Evolutionary conservation across 2,113 vertebrate genomes (phyloP).

Genomic region (Sceloporus tristichus): DNA sequence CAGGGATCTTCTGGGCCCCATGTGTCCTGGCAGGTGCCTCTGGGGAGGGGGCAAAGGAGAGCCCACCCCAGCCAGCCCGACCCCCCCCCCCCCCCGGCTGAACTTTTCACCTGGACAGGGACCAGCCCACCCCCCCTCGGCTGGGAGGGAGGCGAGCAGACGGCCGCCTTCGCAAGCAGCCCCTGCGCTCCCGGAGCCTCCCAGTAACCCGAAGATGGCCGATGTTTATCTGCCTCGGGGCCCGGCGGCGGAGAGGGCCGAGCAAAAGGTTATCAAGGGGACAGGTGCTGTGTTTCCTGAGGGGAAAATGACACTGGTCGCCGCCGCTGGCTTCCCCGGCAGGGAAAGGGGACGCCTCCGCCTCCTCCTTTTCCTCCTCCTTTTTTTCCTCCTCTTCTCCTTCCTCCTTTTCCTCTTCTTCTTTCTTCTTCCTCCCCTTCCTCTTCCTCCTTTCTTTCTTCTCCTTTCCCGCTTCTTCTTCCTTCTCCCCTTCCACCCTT

Average conservation of each 20-base stretch:
- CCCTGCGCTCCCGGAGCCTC: constrained; percentile 23
- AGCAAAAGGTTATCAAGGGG: constrained; percentile 66
- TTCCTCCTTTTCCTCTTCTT: neutral
- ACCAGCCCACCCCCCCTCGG: neutral
- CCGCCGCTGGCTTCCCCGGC: neutral
- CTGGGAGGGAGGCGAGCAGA: too few relatives aligned
- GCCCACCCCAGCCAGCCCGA: neutral
- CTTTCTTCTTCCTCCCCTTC: neutral
- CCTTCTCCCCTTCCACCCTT: neutral
- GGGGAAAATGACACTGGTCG: constrained; percentile 51
- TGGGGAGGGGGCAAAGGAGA: neutral
- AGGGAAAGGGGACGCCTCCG: too few relatives aligned
- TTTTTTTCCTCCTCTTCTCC: neutral
- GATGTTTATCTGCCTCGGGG: constrained; percentile 45
- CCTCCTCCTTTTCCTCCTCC: too few relatives aligned
- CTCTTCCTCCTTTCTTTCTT: neutral
- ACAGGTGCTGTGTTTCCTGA: constrained; percentile 61
- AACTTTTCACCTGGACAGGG: constrained; percentile 33
- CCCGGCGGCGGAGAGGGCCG: neutral
- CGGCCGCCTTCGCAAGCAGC: too few relatives aligned
- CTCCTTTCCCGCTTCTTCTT: neutral
- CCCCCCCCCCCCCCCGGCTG: neutral
- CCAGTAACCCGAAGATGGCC: constrained; percentile 53
- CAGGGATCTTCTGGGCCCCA: too few relatives aligned
- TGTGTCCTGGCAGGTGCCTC: neutral